Percentiles rank a stretch among this genome's conserved stretches.
Evolutionary conservation across 2,797 vertebrate genomes (phyloP).

Genomic region (Cossypha niveicapilla): DNA sequence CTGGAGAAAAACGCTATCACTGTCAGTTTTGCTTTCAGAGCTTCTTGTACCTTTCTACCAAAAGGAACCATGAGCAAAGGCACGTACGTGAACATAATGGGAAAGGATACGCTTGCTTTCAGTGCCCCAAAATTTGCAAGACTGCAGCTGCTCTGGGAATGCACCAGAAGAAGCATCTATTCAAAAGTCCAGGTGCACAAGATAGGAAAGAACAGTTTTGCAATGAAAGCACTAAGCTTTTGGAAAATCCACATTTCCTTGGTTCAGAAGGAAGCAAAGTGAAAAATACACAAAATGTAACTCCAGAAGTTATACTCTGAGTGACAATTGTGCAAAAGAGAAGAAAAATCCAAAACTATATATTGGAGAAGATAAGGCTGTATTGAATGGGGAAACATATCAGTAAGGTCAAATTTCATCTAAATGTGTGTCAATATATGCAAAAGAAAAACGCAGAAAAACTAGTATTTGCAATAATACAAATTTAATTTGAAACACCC

Average conservation of each 20-base stretch:
- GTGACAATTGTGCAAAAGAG: constrained; percentile 2
- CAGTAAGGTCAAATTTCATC: constrained; percentile 35
- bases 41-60: constrained; percentile 95
- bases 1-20: constrained; percentile 90
- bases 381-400: background rate
- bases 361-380: constrained; percentile 24
- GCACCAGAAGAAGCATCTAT: constrained; percentile 84
- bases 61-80: constrained; percentile 94
- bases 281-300: constrained; percentile 48
- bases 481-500: constrained; percentile 51
- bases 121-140: constrained; percentile 85
- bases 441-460: constrained; percentile 55
- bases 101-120: constrained; percentile 82
- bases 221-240: constrained; percentile 49
- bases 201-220: constrained; percentile 65
- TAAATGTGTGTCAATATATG: constrained; percentile 39
- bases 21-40: constrained; percentile 96
- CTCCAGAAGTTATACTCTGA: constrained; percentile 64
- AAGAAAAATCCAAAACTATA: background rate
- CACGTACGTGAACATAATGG: constrained; percentile 81
- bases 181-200: constrained; percentile 74
- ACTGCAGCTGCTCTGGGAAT: constrained; percentile 81
- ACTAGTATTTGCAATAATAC: constrained; percentile 58
- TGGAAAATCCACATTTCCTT: constrained; percentile 57
- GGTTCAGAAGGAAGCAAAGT: constrained; percentile 66